Base-by-base conservation (phyloP, 2,888 invertebrate species). In the Drosophila colorata region DNA sequence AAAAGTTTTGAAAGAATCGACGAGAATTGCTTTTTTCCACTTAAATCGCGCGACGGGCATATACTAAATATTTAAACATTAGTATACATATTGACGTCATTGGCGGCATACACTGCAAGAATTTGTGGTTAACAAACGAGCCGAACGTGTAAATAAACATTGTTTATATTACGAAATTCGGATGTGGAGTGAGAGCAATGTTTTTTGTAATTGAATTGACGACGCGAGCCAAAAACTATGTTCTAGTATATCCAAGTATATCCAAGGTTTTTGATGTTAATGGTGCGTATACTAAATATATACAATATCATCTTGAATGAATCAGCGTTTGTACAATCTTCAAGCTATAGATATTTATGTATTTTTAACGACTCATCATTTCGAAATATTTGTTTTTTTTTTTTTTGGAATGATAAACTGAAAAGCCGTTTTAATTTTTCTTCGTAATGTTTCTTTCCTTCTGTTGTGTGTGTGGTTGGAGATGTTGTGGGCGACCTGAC, bases 181-280 rank as follows among this genome's bases (percentile, higher is more conserved):
- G 23, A 41, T 40, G 60, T 68, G 73, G 76, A 86, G 71, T 79
- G 74, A 75, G 76, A 74, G 47, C 20, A 66, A 64, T 20, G 56
- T 41, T 31, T 53, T 80, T 80, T 51, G 38, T 44, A 67, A 66
- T 52, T 63, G 67, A 64, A 66, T 75, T 66, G 33, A 56, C 78
- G 38, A 66, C 69, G 79, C 70, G 75, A 41, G 69, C 73, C 53
- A 61, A 65, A 65, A 63, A 69, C 61, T 74, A 77, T 75, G 80
- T 79, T 74, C 69, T 64, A 74, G 63, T 65, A 69, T 61, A 60
- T 64, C 47, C 52, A 59, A 73, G 46, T 66, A 43, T 51, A 69
- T 68, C 60, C 68, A 82, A 89, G 90, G 90, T 90, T 90, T 90
- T 82, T 76, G 87, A 78, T 82, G 87, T 79, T 81, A 85, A 89